Percentiles rank a stretch among this genome's conserved stretches.
phyloP scores from a whole-genome alignment of 2,888 invertebrate genomes.

The Rhagonycha lutea region DNA sequence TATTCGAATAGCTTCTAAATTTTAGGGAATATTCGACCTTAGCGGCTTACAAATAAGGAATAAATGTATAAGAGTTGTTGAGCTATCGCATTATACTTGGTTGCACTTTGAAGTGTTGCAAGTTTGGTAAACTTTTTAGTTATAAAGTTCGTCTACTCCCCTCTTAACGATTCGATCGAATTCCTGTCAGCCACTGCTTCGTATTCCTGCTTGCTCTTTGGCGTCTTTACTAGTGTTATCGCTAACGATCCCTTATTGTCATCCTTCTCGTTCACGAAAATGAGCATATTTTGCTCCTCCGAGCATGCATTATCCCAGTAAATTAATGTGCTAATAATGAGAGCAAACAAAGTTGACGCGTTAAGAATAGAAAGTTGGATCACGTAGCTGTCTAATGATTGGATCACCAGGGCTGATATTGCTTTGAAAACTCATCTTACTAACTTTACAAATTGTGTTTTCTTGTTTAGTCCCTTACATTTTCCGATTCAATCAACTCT shows the following conservation, averaged over 20 bases:
- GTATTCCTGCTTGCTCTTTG: constrained; percentile 35
- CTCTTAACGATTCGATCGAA: constrained; percentile 27
- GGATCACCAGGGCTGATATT: constrained; percentile 49
- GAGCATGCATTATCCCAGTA: not conserved
- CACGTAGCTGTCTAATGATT: constrained; percentile 54
- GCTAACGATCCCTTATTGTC: constrained; percentile 41
- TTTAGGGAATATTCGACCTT: constrained; percentile 22
- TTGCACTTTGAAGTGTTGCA: constrained; percentile 44
- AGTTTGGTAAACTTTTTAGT: constrained; percentile 38
- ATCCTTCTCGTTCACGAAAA: constrained; percentile 14
- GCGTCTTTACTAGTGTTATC: constrained; percentile 39
- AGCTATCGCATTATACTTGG: constrained; percentile 43
- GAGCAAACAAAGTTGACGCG: constrained; percentile 41
- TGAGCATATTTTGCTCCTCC: constrained; percentile 35
- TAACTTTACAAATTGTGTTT: constrained; percentile 55
- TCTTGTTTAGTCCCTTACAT: constrained; percentile 50
- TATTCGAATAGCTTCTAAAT: constrained; percentile 23
- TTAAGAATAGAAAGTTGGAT: constrained; percentile 48
- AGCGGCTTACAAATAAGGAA: constrained; percentile 18
- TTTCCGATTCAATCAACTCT: constrained; percentile 50
- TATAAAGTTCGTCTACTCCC: constrained; percentile 25
- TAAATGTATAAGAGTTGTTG: constrained; percentile 18
- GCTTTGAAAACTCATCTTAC: constrained; percentile 44
- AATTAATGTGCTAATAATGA: not conserved
- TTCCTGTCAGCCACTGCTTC: constrained; percentile 26